Evolutionary conservation across 2,797 vertebrate species (phyloP).

Genomic region (Bradypus variegatus): DNA sequence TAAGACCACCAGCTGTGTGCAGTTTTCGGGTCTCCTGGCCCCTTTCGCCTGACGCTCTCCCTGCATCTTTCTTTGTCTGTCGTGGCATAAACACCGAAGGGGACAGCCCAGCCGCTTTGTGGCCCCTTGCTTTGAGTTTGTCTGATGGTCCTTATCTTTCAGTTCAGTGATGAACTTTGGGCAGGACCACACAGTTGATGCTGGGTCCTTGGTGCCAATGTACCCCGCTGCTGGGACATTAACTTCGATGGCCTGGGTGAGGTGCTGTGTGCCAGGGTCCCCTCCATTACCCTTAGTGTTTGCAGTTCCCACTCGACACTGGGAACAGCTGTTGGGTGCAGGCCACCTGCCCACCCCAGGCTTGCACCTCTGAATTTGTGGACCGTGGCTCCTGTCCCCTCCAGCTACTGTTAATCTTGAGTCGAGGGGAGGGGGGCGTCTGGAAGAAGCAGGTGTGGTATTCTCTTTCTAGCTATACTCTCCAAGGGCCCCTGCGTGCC

Average conservation of each 20-base stretch:
- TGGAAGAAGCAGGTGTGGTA: neutral
- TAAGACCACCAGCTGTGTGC: neutral
- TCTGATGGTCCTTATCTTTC: neutral
- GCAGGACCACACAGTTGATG: neutral
- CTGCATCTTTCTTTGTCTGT: neutral
- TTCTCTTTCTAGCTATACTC: neutral
- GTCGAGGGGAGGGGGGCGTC: neutral
- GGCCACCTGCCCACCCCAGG: rapidly evolving
- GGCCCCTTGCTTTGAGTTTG: neutral
- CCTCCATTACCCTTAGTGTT: no score
- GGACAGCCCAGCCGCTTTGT: no score
- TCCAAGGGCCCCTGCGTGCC: neutral
- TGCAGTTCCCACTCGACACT: no score
- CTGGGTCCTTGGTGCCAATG: no score
- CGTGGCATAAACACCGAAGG: neutral
- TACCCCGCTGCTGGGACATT: no score
- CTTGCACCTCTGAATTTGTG: neutral
- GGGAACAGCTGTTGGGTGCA: neutral
- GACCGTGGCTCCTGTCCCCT: neutral
- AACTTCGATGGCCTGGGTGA: neutral
- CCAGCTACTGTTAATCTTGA: neutral
- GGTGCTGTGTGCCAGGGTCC: no score
- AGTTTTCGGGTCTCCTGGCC: neutral
- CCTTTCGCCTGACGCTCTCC: neutral
- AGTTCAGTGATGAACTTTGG: neutral